Evolutionary conservation across 1,140 invertebrate species (phyloP).

Genomic region (Geopemphigus sp.): DNA sequence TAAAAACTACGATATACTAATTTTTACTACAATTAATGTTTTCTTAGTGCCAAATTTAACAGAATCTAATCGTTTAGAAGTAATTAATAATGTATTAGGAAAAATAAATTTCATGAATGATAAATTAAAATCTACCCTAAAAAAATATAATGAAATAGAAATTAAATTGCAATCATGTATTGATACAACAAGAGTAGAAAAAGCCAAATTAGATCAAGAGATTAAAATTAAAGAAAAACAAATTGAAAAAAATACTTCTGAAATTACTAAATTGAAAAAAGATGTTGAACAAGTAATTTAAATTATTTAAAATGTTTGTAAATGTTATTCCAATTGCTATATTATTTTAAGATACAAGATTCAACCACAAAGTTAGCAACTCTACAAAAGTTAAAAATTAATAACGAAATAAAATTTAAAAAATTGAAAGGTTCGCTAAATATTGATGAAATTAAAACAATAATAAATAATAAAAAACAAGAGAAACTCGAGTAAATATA

Average conservation of each 20-base stretch:
- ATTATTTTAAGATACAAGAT: constrained; percentile 55
- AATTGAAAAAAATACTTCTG: constrained; percentile 58
- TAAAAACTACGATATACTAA: neutral
- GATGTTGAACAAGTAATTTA: constrained; percentile 52
- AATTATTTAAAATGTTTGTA: constrained; percentile 1
- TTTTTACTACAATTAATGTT: neutral
- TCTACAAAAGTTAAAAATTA: constrained; percentile 55
- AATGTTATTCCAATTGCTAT: neutral
- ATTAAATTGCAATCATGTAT: constrained; percentile 57
- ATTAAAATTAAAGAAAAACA: constrained; percentile 56
- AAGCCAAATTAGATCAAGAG: constrained; percentile 57
- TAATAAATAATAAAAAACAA: constrained; percentile 57
- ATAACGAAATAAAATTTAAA: constrained; percentile 55
- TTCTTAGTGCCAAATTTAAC: constrained; percentile 11
- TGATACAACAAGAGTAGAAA: constrained; percentile 57
- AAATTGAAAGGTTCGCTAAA: constrained; percentile 56
- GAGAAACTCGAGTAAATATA: constrained; percentile 51
- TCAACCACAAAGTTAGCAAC: constrained; percentile 56
- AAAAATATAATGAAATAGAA: constrained; percentile 54
- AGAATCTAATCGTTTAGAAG: constrained; percentile 15
- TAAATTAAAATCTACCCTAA: constrained; percentile 50
- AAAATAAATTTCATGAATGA: constrained; percentile 43
- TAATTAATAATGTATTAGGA: constrained; percentile 30
- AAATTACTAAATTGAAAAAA: constrained; percentile 54
- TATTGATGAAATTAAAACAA: constrained; percentile 57